Evolutionary conservation across 64 coral and sea anemone genomes (phyloP).

Genomic region (Acropora yongei): DNA sequence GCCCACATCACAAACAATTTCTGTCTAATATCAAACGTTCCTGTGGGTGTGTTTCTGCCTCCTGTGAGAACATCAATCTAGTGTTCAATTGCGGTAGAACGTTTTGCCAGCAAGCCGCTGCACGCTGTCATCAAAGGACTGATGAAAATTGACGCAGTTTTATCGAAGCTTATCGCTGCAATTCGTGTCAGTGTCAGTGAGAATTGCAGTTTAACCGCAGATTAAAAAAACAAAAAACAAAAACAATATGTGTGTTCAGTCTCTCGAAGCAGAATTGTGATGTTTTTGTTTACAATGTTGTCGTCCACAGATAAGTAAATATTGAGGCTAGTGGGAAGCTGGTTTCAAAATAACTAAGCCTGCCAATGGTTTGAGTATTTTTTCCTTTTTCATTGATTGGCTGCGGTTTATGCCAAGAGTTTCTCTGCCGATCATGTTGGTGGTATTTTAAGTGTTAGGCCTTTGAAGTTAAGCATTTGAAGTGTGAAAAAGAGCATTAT

Average conservation of each 20-base stretch:
- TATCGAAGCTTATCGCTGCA: background rate
- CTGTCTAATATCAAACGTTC: background rate
- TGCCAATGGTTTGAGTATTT: background rate
- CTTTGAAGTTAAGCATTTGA: background rate
- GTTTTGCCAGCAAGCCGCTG: background rate
- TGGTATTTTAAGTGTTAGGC: background rate
- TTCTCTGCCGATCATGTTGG: background rate
- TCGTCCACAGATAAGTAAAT: background rate
- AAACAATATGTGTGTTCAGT: background rate
- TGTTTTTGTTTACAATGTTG: slow-evolving; percentile 8
- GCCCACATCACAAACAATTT: background rate
- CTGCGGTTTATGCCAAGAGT: background rate
- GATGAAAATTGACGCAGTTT: background rate
- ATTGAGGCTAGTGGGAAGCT: background rate
- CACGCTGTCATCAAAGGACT: background rate
- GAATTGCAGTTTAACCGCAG: background rate
- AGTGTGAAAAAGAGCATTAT: background rate
- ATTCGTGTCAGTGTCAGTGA: background rate
- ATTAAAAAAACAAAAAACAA: background rate
- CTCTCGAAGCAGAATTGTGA: background rate
- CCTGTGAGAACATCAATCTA: background rate
- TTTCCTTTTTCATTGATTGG: background rate
- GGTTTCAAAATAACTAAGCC: background rate
- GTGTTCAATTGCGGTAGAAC: background rate
- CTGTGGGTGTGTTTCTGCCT: background rate